Evolutionary conservation across 2,797 vertebrate genomes (phyloP), one percentile per base, ranked within the genome.

Genomic region (Lithobates pipiens): DNA sequence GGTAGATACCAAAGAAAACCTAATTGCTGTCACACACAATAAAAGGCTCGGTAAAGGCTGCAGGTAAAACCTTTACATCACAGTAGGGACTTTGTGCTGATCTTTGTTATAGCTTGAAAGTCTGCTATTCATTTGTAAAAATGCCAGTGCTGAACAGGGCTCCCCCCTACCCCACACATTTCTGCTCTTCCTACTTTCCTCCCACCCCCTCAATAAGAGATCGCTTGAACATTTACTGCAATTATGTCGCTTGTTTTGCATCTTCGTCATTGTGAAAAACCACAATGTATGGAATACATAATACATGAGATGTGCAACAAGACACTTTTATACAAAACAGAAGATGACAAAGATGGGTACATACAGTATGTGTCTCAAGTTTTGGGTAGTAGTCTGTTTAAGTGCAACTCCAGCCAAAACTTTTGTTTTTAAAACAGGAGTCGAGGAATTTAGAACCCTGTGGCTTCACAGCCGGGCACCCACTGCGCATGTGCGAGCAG

Each of bases 261-360:
- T 65, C 21, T 23, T 7, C 1, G 61, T 25, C 61, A 65, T 65
- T 65, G 61, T 25, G 61, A 23, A 65, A 65, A 65, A 65, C 21
- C 61, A 65, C 61, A 65, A 65, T 65, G 61, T 65, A 65, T 65
- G 23, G n/a, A 21, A 65, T 65, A 10, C n/a, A 65, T 65, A 65
- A 65, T 65, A 65, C 23, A 65, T 65, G 61, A 65, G 21, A 25
- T 65, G 61, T 65, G 68, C 71, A 73, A 39, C 34, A 65, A 65
- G 61, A 65, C 23, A 65, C 57, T n/a, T 8, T 11, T 0, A 65
- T 11, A 25, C 61, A 54, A 16, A 54, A 54, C 50, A 46, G 15
- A 13, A 54, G 15, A 54, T 54, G 50, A 6, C 16, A 4, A 54
- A 54, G 50, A 54, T 16, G 15, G 13, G 50, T 16, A 65, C 23